These are phyloP conservation scores for Neelides folsomi DNA, from an alignment of 2,888 invertebrate genomes.

Conservation along the genomic window DNA sequence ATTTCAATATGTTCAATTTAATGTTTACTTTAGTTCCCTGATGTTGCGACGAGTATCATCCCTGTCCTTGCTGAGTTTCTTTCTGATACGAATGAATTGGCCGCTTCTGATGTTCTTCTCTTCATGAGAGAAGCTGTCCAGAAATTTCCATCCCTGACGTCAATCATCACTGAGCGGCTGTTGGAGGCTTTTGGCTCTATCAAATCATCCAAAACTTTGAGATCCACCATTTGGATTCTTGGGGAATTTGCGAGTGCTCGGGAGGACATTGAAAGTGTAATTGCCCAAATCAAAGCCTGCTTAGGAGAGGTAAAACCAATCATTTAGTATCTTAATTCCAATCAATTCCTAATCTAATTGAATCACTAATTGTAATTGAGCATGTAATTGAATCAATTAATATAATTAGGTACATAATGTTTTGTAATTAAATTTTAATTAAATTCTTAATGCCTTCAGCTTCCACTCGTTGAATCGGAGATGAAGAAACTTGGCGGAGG, in stretches of 20 bases:
- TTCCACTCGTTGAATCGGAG: conserved; percentile 50
- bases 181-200: conserved; percentile 73
- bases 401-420: too few relatives aligned
- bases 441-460: conserved; percentile 35
- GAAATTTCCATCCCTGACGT: conserved; percentile 66
- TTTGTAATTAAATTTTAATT: too few relatives aligned
- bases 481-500: conserved; percentile 60
- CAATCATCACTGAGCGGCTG: conserved; percentile 68
- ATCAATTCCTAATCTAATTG: neutral
- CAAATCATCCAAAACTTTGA: conserved; percentile 78
- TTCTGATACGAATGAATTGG: conserved; percentile 73
- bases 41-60: conserved; percentile 83
- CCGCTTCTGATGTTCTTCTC: conserved; percentile 83
- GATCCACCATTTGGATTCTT: conserved; percentile 91
- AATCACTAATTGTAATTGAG: neutral
- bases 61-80: conserved; percentile 90
- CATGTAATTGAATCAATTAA: conserved; percentile 34
- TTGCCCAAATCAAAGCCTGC: conserved; percentile 58
- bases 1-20: neutral
- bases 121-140: conserved; percentile 95
- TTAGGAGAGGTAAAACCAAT: conserved; percentile 50
- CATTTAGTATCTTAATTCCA: neutral
- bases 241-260: conserved; percentile 82
- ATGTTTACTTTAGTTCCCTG: conserved; percentile 53
- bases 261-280: conserved; percentile 63